These are phyloP conservation scores for Archips xylosteana DNA, from an alignment of 2,888 invertebrate genomes.

Conservation along the genomic window DNA sequence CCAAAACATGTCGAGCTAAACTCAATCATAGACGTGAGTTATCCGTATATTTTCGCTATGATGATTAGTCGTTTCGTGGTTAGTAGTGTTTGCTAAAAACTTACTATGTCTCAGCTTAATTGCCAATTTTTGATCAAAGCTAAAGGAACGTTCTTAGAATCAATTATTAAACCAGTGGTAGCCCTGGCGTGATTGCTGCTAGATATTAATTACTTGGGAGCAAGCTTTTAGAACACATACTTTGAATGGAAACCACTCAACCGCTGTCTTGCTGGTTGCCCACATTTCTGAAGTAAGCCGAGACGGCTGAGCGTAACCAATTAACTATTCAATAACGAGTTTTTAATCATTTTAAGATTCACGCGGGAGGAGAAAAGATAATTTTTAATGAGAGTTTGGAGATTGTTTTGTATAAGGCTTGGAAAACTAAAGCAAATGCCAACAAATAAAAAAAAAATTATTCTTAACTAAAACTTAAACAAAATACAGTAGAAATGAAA, in stretches of 20 bases:
- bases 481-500: no score
- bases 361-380: neutral
- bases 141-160: neutral
- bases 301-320: conserved; percentile 6
- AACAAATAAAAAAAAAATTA: no score
- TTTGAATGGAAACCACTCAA: conserved; percentile 25
- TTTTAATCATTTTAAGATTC: conserved; percentile 1
- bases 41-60: no score
- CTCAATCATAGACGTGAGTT: no score
- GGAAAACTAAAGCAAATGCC: no score
- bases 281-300: conserved; percentile 6
- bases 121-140: no score
- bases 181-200: conserved; percentile 1
- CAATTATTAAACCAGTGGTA: neutral
- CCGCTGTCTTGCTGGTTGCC: conserved; percentile 13
- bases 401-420: no score
- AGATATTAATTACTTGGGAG: conserved; percentile 14
- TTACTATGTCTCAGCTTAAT: no score
- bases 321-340: conserved; percentile 11
- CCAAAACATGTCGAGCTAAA: no score
- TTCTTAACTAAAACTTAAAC: no score
- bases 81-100: no score
- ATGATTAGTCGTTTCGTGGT: no score
- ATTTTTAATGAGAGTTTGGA: neutral
- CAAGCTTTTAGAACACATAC: conserved; percentile 5